These are phyloP conservation scores for Ips typographus DNA, from an alignment of 1,140 invertebrate genomes.

Conservation along the genomic window DNA sequence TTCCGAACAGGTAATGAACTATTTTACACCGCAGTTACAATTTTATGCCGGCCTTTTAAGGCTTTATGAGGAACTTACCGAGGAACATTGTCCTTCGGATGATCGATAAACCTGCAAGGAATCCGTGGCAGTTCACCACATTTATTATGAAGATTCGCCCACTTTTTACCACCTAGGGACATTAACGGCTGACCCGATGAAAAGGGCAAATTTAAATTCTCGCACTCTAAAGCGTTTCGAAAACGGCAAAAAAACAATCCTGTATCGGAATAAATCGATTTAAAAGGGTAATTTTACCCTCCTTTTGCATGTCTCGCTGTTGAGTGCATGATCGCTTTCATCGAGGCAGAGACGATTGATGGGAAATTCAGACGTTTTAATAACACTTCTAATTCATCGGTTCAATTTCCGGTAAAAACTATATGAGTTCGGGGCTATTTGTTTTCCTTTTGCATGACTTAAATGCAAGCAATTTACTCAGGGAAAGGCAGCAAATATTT, in stretches of 20 bases:
- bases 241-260: constrained; percentile 28
- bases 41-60: constrained; percentile 30
- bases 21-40: constrained; percentile 36
- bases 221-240: constrained; percentile 12
- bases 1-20: constrained; percentile 32
- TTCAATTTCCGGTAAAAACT: constrained; percentile 19
- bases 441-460: background rate
- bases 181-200: background rate
- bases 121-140: background rate
- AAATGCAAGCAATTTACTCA: background rate
- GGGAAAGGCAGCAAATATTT: too few species aligned
- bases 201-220: constrained; percentile 20
- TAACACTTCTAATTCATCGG: constrained; percentile 31
- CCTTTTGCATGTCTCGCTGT: constrained; percentile 27
- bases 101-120: constrained; percentile 13
- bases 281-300: constrained; percentile 33
- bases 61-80: constrained; percentile 26
- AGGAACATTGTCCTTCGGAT: constrained; percentile 16
- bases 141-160: too few species aligned
- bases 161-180: too few species aligned
- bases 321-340: constrained; percentile 29
- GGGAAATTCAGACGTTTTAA: constrained; percentile 27
- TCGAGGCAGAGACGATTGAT: constrained; percentile 28
- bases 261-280: constrained; percentile 30
- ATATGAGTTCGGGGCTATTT: background rate